Percentiles rank a stretch among this genome's conserved stretches.
Evolutionary conservation across 2,797 vertebrate species (phyloP).

Genomic region (Limnodromus scolopaceus): DNA sequence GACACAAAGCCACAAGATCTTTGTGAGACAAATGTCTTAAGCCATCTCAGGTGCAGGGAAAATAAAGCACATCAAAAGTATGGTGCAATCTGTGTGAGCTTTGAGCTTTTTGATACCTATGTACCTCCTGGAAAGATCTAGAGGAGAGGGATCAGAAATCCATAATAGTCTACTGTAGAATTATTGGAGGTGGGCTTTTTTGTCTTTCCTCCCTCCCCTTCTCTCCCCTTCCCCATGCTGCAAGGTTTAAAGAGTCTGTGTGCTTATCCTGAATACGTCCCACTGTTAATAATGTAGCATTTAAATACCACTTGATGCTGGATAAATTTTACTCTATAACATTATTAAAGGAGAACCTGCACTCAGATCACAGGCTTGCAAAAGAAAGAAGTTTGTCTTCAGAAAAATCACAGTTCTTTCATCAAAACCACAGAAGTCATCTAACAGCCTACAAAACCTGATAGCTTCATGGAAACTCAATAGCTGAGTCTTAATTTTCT

Average conservation of each 20-base stretch:
- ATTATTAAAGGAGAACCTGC: neutral
- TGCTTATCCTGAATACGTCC: neutral
- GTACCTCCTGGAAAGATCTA: neutral
- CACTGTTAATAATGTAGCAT: neutral
- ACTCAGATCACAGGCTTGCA: neutral
- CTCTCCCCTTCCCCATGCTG: no score
- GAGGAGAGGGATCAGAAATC: neutral
- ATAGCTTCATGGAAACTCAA: neutral
- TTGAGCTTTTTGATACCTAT: neutral
- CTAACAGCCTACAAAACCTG: neutral
- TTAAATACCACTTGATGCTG: neutral
- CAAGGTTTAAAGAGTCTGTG: neutral
- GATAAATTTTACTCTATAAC: neutral
- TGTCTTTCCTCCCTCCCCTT: neutral
- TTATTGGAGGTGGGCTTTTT: accelerated
- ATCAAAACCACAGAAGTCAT: neutral
- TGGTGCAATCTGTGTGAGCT: neutral
- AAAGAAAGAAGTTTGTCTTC: neutral
- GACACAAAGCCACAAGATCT: neutral
- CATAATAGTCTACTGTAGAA: neutral
- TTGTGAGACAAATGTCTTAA: neutral
- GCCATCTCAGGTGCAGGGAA: neutral
- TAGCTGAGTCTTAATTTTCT: neutral
- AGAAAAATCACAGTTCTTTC: neutral
- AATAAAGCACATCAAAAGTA: neutral